Evolutionary conservation across 2,888 invertebrate genomes (phyloP).

Genomic region (Protophormia terraenovae): DNA sequence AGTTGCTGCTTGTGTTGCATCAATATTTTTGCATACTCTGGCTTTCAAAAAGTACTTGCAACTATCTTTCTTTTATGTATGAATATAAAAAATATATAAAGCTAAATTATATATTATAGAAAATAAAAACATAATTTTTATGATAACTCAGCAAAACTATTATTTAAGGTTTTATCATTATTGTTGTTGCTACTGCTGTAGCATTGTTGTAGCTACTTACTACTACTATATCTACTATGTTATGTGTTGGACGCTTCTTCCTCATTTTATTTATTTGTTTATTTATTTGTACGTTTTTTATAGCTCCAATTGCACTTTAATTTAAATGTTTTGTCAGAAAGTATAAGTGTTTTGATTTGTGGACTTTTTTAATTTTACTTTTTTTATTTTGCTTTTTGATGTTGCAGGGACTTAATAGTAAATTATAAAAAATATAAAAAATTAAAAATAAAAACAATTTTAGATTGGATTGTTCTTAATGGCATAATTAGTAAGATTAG

Average conservation of each 20-base stretch:
- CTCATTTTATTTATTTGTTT: not conserved
- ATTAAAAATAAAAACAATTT: conserved; percentile 5
- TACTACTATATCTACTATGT: not conserved
- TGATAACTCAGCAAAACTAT: conserved; percentile 54
- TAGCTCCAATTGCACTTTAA: conserved; percentile 46
- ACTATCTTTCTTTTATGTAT: conserved; percentile 21
- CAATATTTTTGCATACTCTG: conserved; percentile 40
- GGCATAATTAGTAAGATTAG: conserved; percentile 41
- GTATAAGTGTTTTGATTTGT: conserved; percentile 46
- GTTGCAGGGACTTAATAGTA: not conserved
- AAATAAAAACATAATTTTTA: conserved; percentile 22
- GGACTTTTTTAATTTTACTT: not conserved
- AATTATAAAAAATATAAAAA: not conserved
- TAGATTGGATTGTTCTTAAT: conserved; percentile 47
- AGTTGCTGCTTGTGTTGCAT: conserved; percentile 37
- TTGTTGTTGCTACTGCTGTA: not conserved
- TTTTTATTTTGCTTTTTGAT: not conserved
- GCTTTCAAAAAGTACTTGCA: conserved; percentile 17
- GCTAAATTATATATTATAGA: not conserved
- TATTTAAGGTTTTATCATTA: conserved; percentile 31
- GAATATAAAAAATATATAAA: conserved; percentile 26
- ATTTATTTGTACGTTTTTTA: not conserved
- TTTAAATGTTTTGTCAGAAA: conserved; percentile 51
- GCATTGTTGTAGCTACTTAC: not conserved
- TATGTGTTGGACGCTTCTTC: conserved; percentile 10